Base-by-base conservation (phyloP, 2,797 vertebrate genomes). In the Anomalospiza imberbis region DNA sequence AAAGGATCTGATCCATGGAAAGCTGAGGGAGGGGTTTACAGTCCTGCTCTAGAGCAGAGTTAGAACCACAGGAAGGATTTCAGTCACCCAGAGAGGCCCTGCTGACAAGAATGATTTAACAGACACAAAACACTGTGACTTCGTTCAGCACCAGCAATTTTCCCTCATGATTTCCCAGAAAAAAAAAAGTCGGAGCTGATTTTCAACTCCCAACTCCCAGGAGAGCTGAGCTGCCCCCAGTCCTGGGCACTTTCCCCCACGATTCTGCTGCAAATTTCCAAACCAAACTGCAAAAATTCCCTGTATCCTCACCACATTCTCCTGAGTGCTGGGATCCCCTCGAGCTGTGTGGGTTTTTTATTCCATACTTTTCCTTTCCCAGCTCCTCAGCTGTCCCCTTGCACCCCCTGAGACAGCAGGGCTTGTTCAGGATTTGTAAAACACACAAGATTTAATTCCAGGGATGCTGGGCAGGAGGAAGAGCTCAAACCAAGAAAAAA, bases 1-100 rank as follows among this genome's bases (percentile, higher is more conserved):
- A 34, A 40, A 32, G 9, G 62, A 62, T 50, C 5, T 45, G 68
- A 40, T 21, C 0, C 0, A 1, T 0, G 5, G 40, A 13, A 6
- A 70, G 17, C 6, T n/a, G 53, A 84, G 16, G 32, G 16, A 78
- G 26, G 58, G 40, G 36, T 73, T 86, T 20, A 4, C 60, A 24
- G 26, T 21, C 21, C 31, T 22, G 19, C 36, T 60, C 53, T 9
- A 31, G 36, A 20, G 50, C 17, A 44, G 58, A 76, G 12, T 15
- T 42, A 8, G 13, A 38, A 85, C 40, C 40, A 38, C 0, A 50
- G 40, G 34, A 78, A 57, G 28, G 26, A 6, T 16, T 29, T 10
- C 45, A 71, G 25, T 12, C 66, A 67, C 48, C 24, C 68, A 57
- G 62, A 63, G 38, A n/a, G 26, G 72, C 14, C 75, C 29, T 73